Evolutionary conservation across 2,888 invertebrate species (phyloP).

Genomic region (Thecophora atra): DNA sequence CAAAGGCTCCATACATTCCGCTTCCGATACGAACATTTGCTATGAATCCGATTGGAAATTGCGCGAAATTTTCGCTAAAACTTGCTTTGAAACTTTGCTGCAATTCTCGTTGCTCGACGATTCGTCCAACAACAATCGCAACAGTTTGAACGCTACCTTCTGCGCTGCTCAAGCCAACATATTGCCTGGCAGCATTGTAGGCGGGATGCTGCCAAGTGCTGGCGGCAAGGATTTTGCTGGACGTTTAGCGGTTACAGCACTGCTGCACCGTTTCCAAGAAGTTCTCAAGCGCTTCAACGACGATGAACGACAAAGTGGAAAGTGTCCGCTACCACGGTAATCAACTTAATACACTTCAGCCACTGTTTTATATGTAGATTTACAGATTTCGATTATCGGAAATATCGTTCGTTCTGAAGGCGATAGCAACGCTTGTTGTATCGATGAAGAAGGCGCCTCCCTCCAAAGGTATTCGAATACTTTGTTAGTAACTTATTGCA

Average conservation of each 20-base stretch:
- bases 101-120: conserved; percentile 91
- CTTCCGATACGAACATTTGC: conserved; percentile 71
- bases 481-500: not conserved
- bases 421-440: conserved; percentile 89
- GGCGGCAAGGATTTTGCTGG: conserved; percentile 72
- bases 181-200: conserved; percentile 39
- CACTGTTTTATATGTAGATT: not conserved
- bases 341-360: conserved; percentile 1
- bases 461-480: conserved; percentile 73
- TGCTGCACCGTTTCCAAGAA: conserved; percentile 91
- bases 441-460: conserved; percentile 91
- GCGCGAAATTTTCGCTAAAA: conserved; percentile 94
- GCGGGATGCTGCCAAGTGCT: conserved; percentile 45
- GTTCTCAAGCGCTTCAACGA: conserved; percentile 88
- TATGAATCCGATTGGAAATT: conserved; percentile 83
- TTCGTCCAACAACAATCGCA: conserved; percentile 67
- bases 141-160: conserved; percentile 39
- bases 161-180: conserved; percentile 29
- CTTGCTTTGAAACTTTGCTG: conserved; percentile 93
- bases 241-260: conserved; percentile 87
- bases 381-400: conserved; percentile 89
- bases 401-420: conserved; percentile 95
- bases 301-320: conserved; percentile 83
- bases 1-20: conserved; percentile 85
- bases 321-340: conserved; percentile 85